Evolutionary conservation across 2,113 vertebrate species (phyloP), one percentile per base, ranked within the genome.

Genomic region (Naja naja): DNA sequence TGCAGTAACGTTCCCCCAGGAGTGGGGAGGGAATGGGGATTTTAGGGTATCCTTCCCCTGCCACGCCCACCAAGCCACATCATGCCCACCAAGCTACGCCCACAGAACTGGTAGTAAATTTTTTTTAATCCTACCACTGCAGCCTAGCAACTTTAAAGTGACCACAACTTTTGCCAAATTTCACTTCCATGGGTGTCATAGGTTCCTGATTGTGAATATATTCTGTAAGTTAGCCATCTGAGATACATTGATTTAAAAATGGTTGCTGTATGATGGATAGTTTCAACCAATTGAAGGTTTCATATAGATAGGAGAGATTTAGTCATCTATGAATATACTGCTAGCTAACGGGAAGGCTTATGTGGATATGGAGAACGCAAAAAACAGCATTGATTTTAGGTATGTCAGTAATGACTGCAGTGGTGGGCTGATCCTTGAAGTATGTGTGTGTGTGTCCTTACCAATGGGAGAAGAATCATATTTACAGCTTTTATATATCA

Each of bases 401-500:
- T 89, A 8, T 55, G 2, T 20, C 81, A 85, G 34, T 39, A 91
- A 18, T 0, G 9, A 69, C 47, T 18, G 20, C 0, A 0, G 12
- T 1, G 47, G 25, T 52, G 49, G 52, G 0, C 27, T 60, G 4
- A 85, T 55, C 47, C 69, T 93, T 91, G 45, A 45, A 5, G 45
- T 87, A 14, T 22, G 3, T 54, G 1, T 60, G 25, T 39, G 20
- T 55, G 87, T 89, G n/a, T 39, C 16, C 34, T 23, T 55, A 45
- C 43, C 27, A 86, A 74, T 14, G n/a, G 43, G 43, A 49, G 20
- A 88, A 89, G 54, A 93, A 87, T 85, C 47, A 91, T 93, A 94
- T 92, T 91, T 60, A 34, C 86, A 0, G 88, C 74, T 91, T 60
- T 94, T 93, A 95, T 94, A 94, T 93, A 95, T 96, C 95, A 95